Evolutionary conservation across 2,113 vertebrate species (phyloP), one percentile per base, ranked within the genome.

Genomic region (Hydrochoerus hydrochaeris): DNA sequence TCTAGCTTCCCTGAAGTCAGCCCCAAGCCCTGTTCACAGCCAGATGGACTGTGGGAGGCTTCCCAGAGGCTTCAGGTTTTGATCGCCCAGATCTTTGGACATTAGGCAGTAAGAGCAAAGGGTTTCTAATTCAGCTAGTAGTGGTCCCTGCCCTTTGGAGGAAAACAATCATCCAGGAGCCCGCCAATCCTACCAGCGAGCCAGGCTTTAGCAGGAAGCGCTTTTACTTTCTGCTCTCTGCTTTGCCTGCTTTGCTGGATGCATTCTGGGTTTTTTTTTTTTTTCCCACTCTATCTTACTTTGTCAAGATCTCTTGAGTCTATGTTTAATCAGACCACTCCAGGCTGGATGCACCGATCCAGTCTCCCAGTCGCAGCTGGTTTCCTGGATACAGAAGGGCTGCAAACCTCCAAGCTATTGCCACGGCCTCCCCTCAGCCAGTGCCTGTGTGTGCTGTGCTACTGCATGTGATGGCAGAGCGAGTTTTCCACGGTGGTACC

Each of bases 271-370:
- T 75, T 3, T 52, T 46, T 16, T 87, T 35, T 95, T 97, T 52
- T 52, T 52, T 52, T 10, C 49, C 49, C 49, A 88, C 28, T 95
- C 86, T 78, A 4, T 7, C 85, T 85, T 52, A 35, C 57, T 95
- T 96, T 95, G 78, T 75, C 86, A 82, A 83, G 71, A 13, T 98
- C 97, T 98, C 96, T 97, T 96, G 94, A 91, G 91, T 98, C 95
- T 96, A 82, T 96, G 97, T 97, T 98, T 96, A 97, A 98, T 91
- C 17, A 81, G 94, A 94, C 65, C 91, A 95, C 94, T 94, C 57
- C 44, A 80, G 95, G 92, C 46, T 85, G 0, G 90, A 97, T 92
- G 88, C 94, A 46, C 93, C 35, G 84, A 94, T 73, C 94, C 85
- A 93, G 97, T 95, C 85, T 83, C 95, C 91, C 94, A 96, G 97